Conservation (phyloP, 1,140 invertebrate species). For the Anadara kagoshimensis region DNA sequence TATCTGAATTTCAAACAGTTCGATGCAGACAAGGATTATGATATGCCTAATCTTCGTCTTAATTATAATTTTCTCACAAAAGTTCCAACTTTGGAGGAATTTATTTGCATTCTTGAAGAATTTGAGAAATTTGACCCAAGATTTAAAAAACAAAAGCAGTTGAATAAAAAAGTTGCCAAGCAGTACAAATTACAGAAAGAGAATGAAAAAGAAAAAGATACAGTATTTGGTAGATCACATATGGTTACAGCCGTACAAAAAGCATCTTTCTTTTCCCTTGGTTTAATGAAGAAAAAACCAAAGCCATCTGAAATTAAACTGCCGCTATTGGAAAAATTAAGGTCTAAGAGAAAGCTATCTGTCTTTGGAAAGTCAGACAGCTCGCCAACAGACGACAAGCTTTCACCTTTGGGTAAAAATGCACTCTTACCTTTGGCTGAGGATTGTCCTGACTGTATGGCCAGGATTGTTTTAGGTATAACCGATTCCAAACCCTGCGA, state of each 20-base stretch:
- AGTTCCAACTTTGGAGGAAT: constrained; percentile 33
- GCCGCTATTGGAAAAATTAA: too few relatives aligned
- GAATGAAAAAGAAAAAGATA: background rate
- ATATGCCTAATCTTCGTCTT: background rate
- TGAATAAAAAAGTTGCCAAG: constrained; percentile 24
- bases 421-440: too few relatives aligned
- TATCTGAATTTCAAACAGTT: constrained; percentile 3
- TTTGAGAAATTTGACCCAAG: constrained; percentile 21
- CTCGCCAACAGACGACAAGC: too few relatives aligned
- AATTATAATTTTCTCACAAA: background rate
- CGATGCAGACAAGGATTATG: background rate
- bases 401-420: too few relatives aligned
- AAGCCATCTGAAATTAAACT: too few relatives aligned
- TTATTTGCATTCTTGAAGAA: constrained; percentile 27
- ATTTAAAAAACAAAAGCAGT: constrained; percentile 22
- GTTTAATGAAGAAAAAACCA: too few relatives aligned
- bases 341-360: too few relatives aligned
- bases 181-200: constrained; percentile 28
- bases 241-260: too few relatives aligned
- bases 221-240: too few relatives aligned
- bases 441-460: background rate
- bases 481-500: constrained; percentile 22
- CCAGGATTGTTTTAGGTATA: constrained; percentile 11
- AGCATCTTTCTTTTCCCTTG: too few relatives aligned
- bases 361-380: too few relatives aligned